These are phyloP conservation scores for Theristicus caerulescens DNA, from an alignment of 2,113 vertebrate genomes.

Conservation along the genomic window DNA sequence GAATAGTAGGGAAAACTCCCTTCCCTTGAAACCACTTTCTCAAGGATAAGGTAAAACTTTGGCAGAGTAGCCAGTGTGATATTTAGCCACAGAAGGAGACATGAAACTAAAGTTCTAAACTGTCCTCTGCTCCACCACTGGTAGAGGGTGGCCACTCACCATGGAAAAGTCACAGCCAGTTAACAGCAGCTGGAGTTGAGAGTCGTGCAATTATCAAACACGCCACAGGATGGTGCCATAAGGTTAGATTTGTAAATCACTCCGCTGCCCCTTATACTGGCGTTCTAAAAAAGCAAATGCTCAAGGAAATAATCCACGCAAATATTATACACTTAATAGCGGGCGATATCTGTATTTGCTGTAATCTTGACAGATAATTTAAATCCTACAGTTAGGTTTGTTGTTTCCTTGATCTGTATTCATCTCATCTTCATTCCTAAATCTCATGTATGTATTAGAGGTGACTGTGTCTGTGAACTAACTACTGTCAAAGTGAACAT, in stretches of 20 bases:
- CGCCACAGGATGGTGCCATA: conserved; percentile 20
- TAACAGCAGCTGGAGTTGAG: fast-evolving
- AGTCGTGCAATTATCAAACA: fast-evolving
- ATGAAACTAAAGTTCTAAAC: fast-evolving
- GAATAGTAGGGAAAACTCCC: not conserved
- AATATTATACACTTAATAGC: fast-evolving
- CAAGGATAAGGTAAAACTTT: not conserved
- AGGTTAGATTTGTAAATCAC: not conserved
- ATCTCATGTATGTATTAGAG: fast-evolving
- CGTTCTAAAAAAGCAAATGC: fast-evolving
- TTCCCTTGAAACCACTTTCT: not conserved
- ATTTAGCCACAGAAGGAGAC: fast-evolving
- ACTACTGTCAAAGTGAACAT: not conserved
- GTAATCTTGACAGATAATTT: not conserved
- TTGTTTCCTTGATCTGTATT: not conserved
- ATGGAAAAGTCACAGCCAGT: fast-evolving
- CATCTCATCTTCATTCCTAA: not conserved
- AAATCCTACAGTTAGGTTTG: not conserved
- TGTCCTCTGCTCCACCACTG: fast-evolving
- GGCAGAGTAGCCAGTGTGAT: fast-evolving
- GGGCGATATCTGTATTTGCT: not conserved
- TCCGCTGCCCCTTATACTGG: fast-evolving
- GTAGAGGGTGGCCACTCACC: fast-evolving
- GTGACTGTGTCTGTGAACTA: no score
- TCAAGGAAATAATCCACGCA: no score